Percentiles rank a stretch among this genome's conserved stretches.
Evolutionary conservation across 2,113 vertebrate species (phyloP).

Genomic region (Etheostoma cragini): DNA sequence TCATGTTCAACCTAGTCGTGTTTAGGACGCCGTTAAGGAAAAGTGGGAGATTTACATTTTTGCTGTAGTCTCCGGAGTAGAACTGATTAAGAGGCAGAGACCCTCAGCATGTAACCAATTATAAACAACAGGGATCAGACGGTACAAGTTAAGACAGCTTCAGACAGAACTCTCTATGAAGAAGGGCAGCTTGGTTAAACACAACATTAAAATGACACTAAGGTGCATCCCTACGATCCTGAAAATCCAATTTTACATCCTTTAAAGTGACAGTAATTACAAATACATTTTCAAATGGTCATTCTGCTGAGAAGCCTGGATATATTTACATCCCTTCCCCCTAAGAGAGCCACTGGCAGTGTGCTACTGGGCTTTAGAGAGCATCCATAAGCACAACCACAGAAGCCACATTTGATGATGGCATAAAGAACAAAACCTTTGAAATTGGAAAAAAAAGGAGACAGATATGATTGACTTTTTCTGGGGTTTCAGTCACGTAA

Average conservation of each 20-base stretch:
- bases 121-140: slow-evolving; percentile 3
- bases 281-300: neutral
- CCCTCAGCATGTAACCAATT: slow-evolving; percentile 2
- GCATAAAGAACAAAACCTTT: neutral
- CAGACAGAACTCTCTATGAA: neutral
- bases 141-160: neutral
- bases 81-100: slow-evolving; percentile 1
- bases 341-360: neutral
- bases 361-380: neutral
- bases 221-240: neutral
- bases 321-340: neutral
- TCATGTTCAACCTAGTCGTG: neutral
- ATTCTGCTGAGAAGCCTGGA: neutral
- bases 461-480: neutral
- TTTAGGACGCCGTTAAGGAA: neutral
- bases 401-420: slow-evolving; percentile 15
- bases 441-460: neutral
- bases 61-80: neutral
- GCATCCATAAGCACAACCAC: slow-evolving; percentile 14
- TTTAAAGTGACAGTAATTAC: neutral
- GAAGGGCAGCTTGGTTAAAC: neutral
- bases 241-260: neutral
- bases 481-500: neutral
- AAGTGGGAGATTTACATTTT: neutral
- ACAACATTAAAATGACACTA: neutral